Evolutionary conservation across 2,888 invertebrate species (phyloP).

Genomic region (Pachliopta kotzebuea): DNA sequence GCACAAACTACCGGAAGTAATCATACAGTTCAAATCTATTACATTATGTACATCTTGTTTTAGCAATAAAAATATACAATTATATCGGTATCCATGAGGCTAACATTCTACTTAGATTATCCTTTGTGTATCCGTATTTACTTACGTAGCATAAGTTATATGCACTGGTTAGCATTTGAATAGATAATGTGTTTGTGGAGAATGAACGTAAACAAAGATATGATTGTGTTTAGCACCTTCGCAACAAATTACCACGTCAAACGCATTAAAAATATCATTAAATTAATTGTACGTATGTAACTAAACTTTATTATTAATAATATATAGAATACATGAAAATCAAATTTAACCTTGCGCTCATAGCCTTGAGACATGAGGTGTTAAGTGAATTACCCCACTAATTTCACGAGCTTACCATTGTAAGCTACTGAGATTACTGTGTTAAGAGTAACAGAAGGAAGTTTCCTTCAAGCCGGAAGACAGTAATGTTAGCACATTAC

Average conservation of each 20-base stretch:
- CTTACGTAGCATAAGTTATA: conserved; percentile 3
- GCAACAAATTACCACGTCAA: neutral
- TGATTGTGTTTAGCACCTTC: conserved; percentile 10
- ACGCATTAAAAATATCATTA: too few relatives aligned
- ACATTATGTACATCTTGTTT: conserved; percentile 1
- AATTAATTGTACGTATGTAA: too few relatives aligned
- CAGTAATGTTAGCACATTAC: too few relatives aligned
- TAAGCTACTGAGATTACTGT: too few relatives aligned
- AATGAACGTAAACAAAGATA: neutral
- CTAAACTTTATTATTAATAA: too few relatives aligned
- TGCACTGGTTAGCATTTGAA: conserved; percentile 20
- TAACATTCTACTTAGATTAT: conserved; percentile 15
- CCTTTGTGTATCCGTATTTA: conserved; percentile 14
- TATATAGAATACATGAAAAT: too few relatives aligned
- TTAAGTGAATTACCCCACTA: too few relatives aligned
- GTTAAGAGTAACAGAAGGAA: too few relatives aligned
- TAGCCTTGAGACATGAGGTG: too few relatives aligned
- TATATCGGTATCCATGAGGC: conserved; percentile 13
- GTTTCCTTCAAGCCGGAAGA: too few relatives aligned
- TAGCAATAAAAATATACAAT: conserved; percentile 17
- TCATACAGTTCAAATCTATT: conserved; percentile 16
- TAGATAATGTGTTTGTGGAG: conserved; percentile 14
- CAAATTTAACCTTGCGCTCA: too few relatives aligned
- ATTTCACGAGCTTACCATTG: too few relatives aligned
- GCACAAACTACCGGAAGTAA: conserved; percentile 11